Percentiles rank a stretch among this genome's conserved stretches.
These are phyloP conservation scores for Lerista edwardsae DNA, from an alignment of 2,797 vertebrate species.

Conservation along the genomic window DNA sequence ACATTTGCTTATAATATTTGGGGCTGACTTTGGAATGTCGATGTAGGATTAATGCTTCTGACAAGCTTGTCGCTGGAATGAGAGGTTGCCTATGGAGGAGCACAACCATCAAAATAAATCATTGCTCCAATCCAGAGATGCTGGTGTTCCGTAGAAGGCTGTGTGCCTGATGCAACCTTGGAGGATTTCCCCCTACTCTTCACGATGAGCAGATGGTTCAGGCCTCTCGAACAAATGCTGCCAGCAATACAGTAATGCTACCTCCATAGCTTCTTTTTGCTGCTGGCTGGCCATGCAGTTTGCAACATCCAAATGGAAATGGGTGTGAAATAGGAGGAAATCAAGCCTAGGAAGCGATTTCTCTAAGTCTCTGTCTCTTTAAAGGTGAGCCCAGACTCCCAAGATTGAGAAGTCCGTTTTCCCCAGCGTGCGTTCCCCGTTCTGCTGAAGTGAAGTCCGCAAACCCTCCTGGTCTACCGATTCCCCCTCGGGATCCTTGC, in stretches of 20 bases:
- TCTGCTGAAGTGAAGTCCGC: no score
- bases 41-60: not conserved
- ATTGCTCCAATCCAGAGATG: not conserved
- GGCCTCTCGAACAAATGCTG: not conserved
- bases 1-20: not conserved
- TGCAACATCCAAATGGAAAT: not conserved
- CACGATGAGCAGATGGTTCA: not conserved
- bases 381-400: no score
- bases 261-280: not conserved
- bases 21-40: no score
- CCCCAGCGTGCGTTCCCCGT: no score
- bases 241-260: no score
- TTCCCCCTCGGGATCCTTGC: no score
- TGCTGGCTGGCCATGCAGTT: not conserved
- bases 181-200: rapidly evolving
- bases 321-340: no score
- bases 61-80: not conserved
- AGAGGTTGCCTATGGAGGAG: constrained; percentile 1
- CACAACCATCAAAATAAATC: constrained; percentile 12
- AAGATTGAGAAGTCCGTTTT: no score
- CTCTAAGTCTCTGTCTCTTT: no score
- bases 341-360: no score
- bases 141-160: not conserved
- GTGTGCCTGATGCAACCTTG: not conserved
- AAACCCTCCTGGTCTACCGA: no score